phyloP scores from a whole-genome alignment of 2,113 vertebrate species.

The Myanophis thanlyinensis region DNA sequence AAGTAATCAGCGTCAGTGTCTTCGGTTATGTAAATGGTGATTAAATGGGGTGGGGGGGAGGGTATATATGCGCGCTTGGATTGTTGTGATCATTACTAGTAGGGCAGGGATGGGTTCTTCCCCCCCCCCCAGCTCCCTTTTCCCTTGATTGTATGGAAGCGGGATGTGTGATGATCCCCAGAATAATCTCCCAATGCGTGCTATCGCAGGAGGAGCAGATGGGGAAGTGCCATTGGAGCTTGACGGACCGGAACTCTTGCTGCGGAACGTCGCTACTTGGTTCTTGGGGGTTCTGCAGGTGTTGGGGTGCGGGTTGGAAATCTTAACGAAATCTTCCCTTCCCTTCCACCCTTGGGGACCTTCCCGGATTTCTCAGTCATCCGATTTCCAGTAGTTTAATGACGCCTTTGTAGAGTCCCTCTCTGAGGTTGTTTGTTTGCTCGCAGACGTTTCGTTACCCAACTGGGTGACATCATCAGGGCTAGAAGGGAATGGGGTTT shows the following conservation, averaged over 20 bases:
- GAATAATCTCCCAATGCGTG: constrained; percentile 27
- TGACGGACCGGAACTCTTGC: neutral
- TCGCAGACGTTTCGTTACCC: no score
- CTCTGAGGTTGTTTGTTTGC: neutral
- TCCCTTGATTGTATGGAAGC: constrained; percentile 66
- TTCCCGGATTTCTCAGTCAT: neutral
- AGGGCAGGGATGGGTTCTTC: neutral
- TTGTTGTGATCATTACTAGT: constrained; percentile 55
- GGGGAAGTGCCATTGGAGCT: constrained; percentile 37
- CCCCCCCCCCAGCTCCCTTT: neutral
- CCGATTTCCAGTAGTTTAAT: neutral
- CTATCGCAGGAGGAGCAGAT: constrained; percentile 3
- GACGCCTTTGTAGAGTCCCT: neutral
- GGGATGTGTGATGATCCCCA: constrained; percentile 51
- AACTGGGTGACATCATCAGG: no score
- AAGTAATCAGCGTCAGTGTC: constrained; percentile 64
- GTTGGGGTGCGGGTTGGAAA: neutral
- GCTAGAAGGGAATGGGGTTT: no score
- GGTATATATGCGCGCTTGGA: constrained; percentile 48
- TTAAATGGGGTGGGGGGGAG: constrained; percentile 61
- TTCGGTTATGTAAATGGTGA: constrained; percentile 65
- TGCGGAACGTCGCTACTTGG: neutral
- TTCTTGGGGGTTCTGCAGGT: neutral
- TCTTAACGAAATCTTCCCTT: neutral
- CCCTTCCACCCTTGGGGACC: neutral